These are phyloP conservation scores for Rhamphomyia laevipes DNA, from an alignment of 2,888 invertebrate species.

Conservation along the genomic window DNA sequence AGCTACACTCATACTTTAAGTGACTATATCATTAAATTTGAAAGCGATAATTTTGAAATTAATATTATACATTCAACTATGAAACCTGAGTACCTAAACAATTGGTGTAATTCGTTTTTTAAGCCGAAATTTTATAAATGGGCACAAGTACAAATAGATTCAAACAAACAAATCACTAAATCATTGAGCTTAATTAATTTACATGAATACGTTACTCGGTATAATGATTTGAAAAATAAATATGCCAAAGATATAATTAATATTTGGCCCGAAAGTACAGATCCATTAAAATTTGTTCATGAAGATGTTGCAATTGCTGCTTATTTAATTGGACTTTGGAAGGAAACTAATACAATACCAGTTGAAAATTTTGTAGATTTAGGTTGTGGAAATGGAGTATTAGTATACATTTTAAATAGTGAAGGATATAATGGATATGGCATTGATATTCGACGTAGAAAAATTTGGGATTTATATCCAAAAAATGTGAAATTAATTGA, in stretches of 20 bases:
- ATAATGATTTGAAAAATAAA: constrained; percentile 62
- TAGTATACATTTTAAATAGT: constrained; percentile 71
- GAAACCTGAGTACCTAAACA: constrained; percentile 10
- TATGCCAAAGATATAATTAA: constrained; percentile 64
- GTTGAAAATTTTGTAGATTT: constrained; percentile 68
- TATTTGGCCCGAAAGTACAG: constrained; percentile 88
- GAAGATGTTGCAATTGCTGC: constrained; percentile 93
- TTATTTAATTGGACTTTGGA: constrained; percentile 75
- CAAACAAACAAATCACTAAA: constrained; percentile 44
- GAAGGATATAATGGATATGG: constrained; percentile 79
- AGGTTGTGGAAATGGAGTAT: constrained; percentile 94
- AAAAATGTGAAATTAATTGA: constrained; percentile 45
- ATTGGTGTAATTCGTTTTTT: constrained; percentile 27
- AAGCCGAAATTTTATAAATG: constrained; percentile 42
- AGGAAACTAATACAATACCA: constrained; percentile 42
- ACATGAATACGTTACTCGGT: constrained; percentile 58
- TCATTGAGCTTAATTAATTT: constrained; percentile 56
- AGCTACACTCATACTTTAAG: constrained; percentile 18
- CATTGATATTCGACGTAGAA: constrained; percentile 71
- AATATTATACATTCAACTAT: constrained; percentile 6
- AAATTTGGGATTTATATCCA: constrained; percentile 78
- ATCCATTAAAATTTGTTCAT: constrained; percentile 88
- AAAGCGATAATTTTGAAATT: constrained; percentile 12
- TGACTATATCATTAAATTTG: constrained; percentile 21
- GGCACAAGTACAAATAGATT: constrained; percentile 19